These are phyloP conservation scores for Morus bassanus DNA, from an alignment of 2,797 vertebrate species.

Conservation along the genomic window DNA sequence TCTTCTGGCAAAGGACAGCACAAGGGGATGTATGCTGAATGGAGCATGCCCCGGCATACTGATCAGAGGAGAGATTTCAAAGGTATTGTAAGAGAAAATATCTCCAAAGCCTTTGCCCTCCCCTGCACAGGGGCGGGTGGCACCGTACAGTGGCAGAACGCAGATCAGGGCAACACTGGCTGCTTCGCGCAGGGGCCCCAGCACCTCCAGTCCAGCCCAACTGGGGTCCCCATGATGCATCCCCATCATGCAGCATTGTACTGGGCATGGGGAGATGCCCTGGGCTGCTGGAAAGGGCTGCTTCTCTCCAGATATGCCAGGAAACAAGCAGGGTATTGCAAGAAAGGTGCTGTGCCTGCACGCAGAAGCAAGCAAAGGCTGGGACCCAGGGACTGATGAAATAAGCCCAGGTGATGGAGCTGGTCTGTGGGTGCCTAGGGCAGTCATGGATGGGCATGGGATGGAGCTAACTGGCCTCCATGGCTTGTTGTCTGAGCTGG, in stretches of 20 bases:
- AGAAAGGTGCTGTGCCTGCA: background rate
- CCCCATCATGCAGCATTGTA: rapidly evolving
- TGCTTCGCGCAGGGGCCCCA: background rate
- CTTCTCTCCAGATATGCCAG: rapidly evolving
- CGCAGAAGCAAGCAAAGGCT: background rate
- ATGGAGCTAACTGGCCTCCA: background rate
- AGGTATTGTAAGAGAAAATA: background rate
- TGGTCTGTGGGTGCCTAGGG: background rate
- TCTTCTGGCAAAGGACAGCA: background rate
- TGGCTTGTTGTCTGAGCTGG: background rate
- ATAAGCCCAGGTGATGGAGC: background rate
- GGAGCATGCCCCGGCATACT: background rate
- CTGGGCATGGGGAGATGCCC: background rate
- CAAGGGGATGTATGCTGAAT: background rate
- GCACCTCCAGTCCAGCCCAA: background rate
- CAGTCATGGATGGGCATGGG: background rate
- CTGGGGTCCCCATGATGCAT: rapidly evolving
- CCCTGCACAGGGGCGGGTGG: background rate
- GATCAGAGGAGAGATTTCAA: slow-evolving; percentile 22
- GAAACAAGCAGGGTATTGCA: too few species aligned
- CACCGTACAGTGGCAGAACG: background rate
- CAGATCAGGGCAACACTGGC: background rate
- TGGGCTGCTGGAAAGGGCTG: background rate
- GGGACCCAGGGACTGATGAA: too few species aligned
- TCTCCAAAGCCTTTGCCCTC: background rate